Evolutionary conservation across 2,113 vertebrate species (phyloP).

Genomic region (Clarias gariepinus): DNA sequence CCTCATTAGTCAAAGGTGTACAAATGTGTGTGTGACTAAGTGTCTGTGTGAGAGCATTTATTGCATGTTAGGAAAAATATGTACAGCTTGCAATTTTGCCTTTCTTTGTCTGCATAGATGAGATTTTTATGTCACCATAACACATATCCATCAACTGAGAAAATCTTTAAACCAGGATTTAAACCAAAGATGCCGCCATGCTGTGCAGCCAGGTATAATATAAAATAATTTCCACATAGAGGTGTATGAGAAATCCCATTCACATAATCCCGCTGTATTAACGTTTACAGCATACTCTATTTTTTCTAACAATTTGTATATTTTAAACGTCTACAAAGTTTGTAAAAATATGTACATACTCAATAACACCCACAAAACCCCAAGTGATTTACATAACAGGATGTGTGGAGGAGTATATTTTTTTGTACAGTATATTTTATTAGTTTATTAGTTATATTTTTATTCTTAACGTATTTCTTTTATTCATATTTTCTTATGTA

Average conservation of each 20-base stretch:
- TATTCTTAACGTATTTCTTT: too few relatives aligned
- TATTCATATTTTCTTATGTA: too few relatives aligned
- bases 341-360: neutral
- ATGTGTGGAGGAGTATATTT: neutral
- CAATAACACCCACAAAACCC: neutral
- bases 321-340: neutral
- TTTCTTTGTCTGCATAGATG: slow-evolving; percentile 15
- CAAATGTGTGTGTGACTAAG: slow-evolving; percentile 8
- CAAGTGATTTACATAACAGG: neutral
- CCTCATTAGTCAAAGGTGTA: slow-evolving; percentile 34
- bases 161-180: neutral
- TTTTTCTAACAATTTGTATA: neutral
- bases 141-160: slow-evolving; percentile 21
- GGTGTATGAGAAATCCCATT: neutral
- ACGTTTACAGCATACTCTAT: neutral
- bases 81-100: slow-evolving; percentile 14
- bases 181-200: neutral
- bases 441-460: too few relatives aligned
- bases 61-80: slow-evolving; percentile 6
- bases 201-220: neutral
- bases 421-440: too few relatives aligned
- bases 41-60: neutral
- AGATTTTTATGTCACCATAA: neutral
- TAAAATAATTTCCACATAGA: neutral
- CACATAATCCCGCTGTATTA: neutral